Evolutionary conservation across 2,888 invertebrate species (phyloP).

Genomic region (Emmelina monodactyla): DNA sequence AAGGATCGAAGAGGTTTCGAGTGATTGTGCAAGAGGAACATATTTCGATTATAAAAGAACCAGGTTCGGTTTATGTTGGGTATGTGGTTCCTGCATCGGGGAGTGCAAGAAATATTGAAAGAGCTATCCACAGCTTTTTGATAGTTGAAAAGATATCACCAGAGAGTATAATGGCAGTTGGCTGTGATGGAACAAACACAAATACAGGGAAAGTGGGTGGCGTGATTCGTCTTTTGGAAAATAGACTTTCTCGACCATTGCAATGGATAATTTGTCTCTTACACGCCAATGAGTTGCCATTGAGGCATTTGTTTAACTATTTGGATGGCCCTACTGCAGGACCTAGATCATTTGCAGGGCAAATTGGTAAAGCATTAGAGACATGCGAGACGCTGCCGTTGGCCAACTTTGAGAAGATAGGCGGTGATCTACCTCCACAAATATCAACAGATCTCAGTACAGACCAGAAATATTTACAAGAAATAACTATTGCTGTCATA

Average conservation of each 20-base stretch:
- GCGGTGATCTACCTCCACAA: background rate
- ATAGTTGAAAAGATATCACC: background rate
- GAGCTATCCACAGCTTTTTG: constrained; percentile 4
- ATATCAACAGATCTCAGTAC: constrained; percentile 10
- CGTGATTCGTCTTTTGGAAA: constrained; percentile 16
- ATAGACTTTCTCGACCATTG: constrained; percentile 13
- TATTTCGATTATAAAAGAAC: constrained; percentile 14
- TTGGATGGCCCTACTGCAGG: constrained; percentile 20
- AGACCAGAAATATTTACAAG: constrained; percentile 10
- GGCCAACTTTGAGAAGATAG: background rate
- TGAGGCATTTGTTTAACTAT: constrained; percentile 19
- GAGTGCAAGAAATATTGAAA: constrained; percentile 8
- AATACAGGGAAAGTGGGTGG: constrained; percentile 18
- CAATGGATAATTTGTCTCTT: constrained; percentile 19
- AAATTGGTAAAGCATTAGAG: constrained; percentile 18
- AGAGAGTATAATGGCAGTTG: constrained; percentile 4
- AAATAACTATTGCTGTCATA: constrained; percentile 8
- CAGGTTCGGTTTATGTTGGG: constrained; percentile 12
- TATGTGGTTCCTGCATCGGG: constrained; percentile 6
- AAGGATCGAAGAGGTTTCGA: constrained; percentile 9
- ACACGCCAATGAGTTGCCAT: constrained; percentile 19
- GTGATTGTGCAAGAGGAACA: constrained; percentile 11
- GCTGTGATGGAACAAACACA: constrained; percentile 12
- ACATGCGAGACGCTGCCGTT: constrained; percentile 9
- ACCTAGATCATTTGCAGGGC: constrained; percentile 18